A percentile compares a stretch with the other conserved stretches of the same genome.
phyloP scores from a whole-genome alignment of 2,888 invertebrate genomes.

The Bibio marci region DNA sequence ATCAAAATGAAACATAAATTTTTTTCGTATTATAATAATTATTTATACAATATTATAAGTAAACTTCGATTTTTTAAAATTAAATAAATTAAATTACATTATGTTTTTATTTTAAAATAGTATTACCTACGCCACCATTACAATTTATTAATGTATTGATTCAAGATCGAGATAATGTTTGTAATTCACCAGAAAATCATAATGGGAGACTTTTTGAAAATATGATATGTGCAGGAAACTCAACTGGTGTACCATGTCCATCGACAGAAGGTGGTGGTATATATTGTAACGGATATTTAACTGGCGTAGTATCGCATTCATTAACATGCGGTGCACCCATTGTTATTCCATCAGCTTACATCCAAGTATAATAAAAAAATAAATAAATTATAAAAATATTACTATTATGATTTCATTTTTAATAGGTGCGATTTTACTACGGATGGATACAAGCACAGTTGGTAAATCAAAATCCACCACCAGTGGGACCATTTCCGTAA shows the following conservation, averaged over 20 bases:
- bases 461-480: constrained; percentile 3
- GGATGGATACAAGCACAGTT: constrained; percentile 7
- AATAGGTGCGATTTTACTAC: neutral
- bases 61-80: too few species aligned
- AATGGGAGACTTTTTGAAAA: constrained; percentile 3
- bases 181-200: constrained; percentile 3
- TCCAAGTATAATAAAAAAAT: constrained; percentile 8
- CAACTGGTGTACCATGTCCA: neutral
- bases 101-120: neutral
- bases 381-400: too few species aligned
- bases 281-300: constrained; percentile 8
- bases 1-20: too few species aligned
- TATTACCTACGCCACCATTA: neutral
- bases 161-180: constrained; percentile 3
- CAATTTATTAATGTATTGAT: constrained; percentile 1
- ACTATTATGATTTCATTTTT: too few species aligned
- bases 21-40: too few species aligned
- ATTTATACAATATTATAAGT: too few species aligned
- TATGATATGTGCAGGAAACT: constrained; percentile 7
- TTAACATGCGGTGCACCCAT: constrained; percentile 3
- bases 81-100: too few species aligned
- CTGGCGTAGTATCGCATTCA: constrained; percentile 6
- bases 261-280: constrained; percentile 7
- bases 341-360: constrained; percentile 7
- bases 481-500: neutral